Evolutionary conservation across 2,797 vertebrate genomes (phyloP).

Genomic region (Gymnoscopelus braueri): DNA sequence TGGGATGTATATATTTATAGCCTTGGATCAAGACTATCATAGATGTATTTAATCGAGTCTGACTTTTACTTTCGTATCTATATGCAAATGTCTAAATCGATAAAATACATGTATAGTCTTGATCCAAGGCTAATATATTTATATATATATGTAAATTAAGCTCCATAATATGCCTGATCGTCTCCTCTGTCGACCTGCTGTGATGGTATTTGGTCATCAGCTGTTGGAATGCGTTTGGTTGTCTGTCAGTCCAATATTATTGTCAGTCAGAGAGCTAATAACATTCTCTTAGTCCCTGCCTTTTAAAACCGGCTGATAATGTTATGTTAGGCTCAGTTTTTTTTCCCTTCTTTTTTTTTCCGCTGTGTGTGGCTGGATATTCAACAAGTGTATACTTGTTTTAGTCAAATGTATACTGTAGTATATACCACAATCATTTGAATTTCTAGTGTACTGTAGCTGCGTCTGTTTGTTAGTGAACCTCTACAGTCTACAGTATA

Average conservation of each 20-base stretch:
- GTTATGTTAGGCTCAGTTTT: slow-evolving; percentile 16
- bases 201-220: slow-evolving; percentile 68
- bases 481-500: slow-evolving; percentile 16
- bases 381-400: slow-evolving; percentile 78
- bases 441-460: slow-evolving; percentile 9
- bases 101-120: too few species aligned
- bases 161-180: slow-evolving; percentile 40
- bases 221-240: slow-evolving; percentile 77
- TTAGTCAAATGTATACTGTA: slow-evolving; percentile 35
- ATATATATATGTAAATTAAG: too few species aligned
- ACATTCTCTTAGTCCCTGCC: slow-evolving; percentile 34
- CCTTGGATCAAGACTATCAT: too few species aligned
- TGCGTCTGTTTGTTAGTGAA: not conserved
- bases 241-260: slow-evolving; percentile 67
- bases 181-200: slow-evolving; percentile 61
- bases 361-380: slow-evolving; percentile 44
- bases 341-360: too few species aligned
- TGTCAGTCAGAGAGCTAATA: slow-evolving; percentile 46
- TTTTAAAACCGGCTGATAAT: slow-evolving; percentile 22
- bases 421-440: slow-evolving; percentile 18
- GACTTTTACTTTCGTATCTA: too few species aligned
- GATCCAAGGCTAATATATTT: too few species aligned
- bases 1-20: too few species aligned
- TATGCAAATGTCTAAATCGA: too few species aligned
- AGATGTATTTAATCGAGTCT: too few species aligned